Conservation (phyloP, 2,888 invertebrate species). For the Patella ulyssiponensis region DNA sequence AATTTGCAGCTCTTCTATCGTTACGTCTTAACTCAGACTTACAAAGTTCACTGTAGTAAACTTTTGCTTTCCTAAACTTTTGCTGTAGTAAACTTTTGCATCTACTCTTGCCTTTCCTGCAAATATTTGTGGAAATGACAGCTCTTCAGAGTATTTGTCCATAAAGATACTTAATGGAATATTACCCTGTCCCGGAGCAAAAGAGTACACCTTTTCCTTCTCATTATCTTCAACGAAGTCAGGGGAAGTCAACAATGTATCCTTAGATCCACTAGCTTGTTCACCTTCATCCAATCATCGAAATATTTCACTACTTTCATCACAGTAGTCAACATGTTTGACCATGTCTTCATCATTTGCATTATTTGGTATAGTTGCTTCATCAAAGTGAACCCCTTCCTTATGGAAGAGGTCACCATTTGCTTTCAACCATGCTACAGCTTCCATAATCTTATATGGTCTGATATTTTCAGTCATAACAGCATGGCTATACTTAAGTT, state of each 20-base stretch:
- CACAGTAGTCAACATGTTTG: background rate
- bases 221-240: background rate
- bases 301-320: background rate
- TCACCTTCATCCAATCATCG: background rate
- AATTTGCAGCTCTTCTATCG: too few relatives aligned
- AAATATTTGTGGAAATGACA: too few relatives aligned
- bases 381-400: too few relatives aligned
- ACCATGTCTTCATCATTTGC: background rate
- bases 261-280: background rate
- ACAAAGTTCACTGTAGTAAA: too few relatives aligned
- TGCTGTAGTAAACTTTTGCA: too few relatives aligned
- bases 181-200: too few relatives aligned
- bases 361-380: too few relatives aligned
- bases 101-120: too few relatives aligned
- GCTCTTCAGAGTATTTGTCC: background rate
- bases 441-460: slow-evolving; percentile 14
- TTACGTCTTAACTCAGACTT: too few relatives aligned
- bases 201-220: background rate
- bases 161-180: too few relatives aligned
- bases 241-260: background rate
- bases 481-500: background rate
- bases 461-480: slow-evolving; percentile 5
- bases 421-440: background rate
- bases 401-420: background rate
- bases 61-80: too few relatives aligned